phyloP scores from a whole-genome alignment of 2,797 vertebrate species.

The Streptopelia turtur region DNA sequence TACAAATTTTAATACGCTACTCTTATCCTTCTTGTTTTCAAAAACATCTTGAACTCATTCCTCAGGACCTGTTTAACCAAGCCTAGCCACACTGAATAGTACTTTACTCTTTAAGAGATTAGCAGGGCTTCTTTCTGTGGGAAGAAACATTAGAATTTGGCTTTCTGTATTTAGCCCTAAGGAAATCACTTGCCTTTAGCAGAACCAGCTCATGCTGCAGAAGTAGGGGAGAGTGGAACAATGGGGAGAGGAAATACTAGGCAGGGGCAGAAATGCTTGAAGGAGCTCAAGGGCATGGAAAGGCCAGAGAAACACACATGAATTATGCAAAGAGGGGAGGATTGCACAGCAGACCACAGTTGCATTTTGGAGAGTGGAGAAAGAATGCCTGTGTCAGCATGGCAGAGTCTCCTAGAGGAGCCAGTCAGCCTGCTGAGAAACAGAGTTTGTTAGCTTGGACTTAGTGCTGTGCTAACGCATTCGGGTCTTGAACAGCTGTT shows the following conservation, averaged over 20 bases:
- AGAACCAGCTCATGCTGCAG: background rate
- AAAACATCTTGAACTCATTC: background rate
- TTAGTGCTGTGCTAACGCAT: background rate
- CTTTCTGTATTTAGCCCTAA: background rate
- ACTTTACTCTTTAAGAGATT: background rate
- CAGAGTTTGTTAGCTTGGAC: background rate
- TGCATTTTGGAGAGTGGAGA: rapidly evolving
- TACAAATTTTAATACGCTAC: background rate
- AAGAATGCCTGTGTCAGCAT: background rate
- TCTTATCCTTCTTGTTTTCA: background rate
- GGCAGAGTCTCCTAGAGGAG: background rate
- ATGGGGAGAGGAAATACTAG: background rate
- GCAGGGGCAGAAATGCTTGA: background rate
- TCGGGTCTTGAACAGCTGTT: background rate
- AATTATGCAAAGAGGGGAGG: background rate
- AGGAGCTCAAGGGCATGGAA: background rate
- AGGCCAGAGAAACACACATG: background rate
- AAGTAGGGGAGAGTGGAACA: background rate
- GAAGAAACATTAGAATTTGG: background rate
- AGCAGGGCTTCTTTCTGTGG: background rate
- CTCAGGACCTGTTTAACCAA: background rate
- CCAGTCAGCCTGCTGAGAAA: background rate
- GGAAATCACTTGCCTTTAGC: background rate
- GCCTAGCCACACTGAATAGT: background rate
- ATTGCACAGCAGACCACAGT: background rate